Conservation (phyloP, 2,888 invertebrate genomes). For the Nasonovia ribisnigri region DNA sequence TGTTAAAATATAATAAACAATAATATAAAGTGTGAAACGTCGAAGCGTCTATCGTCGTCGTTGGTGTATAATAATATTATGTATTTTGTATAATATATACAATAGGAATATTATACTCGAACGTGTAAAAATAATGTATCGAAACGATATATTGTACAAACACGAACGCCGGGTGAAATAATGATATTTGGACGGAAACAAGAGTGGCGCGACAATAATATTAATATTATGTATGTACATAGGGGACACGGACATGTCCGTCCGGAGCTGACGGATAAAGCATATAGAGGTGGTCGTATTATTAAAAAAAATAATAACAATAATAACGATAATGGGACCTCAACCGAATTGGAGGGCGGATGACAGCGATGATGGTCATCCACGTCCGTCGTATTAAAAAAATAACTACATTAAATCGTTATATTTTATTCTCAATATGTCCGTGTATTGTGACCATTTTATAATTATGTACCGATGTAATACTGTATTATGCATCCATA, state of each 20-base stretch:
- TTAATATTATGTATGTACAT: slow-evolving; percentile 12
- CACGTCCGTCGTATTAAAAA: neutral
- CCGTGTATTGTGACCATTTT: neutral
- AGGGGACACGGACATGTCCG: neutral
- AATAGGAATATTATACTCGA: neutral
- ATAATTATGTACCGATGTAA: neutral
- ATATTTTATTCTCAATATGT: neutral
- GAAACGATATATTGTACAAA: slow-evolving; percentile 16
- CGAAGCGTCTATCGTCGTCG: neutral
- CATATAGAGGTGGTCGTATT: neutral
- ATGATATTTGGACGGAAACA: slow-evolving; percentile 46
- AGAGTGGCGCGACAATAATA: neutral
- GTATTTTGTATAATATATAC: neutral
- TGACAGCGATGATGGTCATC: neutral
- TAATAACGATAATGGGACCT: slow-evolving; percentile 12
- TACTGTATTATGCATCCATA: neutral
- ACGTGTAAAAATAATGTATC: neutral
- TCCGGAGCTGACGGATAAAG: slow-evolving; percentile 18
- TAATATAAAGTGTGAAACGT: neutral
- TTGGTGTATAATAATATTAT: neutral
- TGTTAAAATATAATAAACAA: neutral
- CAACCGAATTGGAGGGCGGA: neutral
- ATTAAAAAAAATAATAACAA: neutral
- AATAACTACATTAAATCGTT: neutral
- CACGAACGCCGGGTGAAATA: neutral